These are phyloP conservation scores for Python bivittatus DNA, from an alignment of 2,113 vertebrate species.

Conservation along the genomic window DNA sequence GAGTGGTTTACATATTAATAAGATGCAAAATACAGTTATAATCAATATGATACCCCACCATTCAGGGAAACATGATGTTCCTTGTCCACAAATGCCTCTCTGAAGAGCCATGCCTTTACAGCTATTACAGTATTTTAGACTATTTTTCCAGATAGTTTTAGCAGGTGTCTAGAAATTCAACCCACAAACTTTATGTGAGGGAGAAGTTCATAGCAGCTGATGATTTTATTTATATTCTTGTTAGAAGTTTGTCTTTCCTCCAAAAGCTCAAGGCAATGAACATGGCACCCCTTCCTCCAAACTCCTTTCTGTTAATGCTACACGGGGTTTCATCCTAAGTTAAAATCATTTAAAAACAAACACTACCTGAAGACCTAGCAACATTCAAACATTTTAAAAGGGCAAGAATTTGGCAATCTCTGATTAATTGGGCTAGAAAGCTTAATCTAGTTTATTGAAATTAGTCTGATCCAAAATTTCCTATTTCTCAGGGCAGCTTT, in stretches of 20 bases:
- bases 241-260: background rate
- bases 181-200: background rate
- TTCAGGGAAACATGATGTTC: background rate
- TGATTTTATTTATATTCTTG: background rate
- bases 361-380: background rate
- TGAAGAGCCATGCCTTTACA: background rate
- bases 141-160: background rate
- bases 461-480: slow-evolving; percentile 19
- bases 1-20: background rate
- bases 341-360: background rate
- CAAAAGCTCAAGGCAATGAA: background rate
- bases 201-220: background rate
- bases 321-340: background rate
- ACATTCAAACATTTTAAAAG: slow-evolving; percentile 24
- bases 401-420: slow-evolving; percentile 23
- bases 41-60: background rate
- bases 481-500: background rate
- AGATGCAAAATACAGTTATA: background rate
- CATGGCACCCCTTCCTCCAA: background rate
- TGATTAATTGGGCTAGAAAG: slow-evolving; percentile 29
- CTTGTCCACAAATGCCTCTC: background rate
- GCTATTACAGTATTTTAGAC: background rate
- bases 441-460: slow-evolving; percentile 1
- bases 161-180: background rate
- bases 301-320: background rate